Conservation (phyloP, 2,888 invertebrate genomes). For the Argyresthia goedartella region DNA sequence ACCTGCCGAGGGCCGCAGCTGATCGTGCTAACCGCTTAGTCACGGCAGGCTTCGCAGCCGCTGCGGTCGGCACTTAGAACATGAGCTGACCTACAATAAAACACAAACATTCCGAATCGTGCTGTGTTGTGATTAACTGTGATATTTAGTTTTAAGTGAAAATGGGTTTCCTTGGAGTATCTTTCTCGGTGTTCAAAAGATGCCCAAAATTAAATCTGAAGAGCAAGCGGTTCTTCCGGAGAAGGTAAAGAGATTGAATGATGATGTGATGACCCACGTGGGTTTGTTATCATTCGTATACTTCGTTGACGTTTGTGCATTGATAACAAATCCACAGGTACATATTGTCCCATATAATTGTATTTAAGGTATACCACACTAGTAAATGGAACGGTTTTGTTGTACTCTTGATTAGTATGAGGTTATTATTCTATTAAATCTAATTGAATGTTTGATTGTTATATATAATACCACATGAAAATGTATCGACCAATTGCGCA, state of each 20-base stretch:
- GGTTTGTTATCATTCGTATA: background rate
- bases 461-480: too few relatives aligned
- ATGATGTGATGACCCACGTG: background rate
- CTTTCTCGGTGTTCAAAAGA: slow-evolving; percentile 14
- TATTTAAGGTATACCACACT: too few relatives aligned
- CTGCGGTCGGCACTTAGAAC: slow-evolving; percentile 14
- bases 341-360: too few relatives aligned
- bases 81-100: background rate
- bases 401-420: too few relatives aligned
- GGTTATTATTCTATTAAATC: too few relatives aligned
- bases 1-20: slow-evolving; percentile 15
- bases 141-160: slow-evolving; percentile 8
- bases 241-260: slow-evolving; percentile 6
- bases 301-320: too few relatives aligned
- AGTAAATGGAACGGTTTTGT: too few relatives aligned
- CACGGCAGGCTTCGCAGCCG: slow-evolving; percentile 35
- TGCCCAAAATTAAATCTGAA: slow-evolving; percentile 11
- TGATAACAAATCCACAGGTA: background rate
- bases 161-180: slow-evolving; percentile 14
- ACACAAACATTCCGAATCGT: background rate
- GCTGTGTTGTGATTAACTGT: slow-evolving; percentile 13
- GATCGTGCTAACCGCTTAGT: slow-evolving; percentile 42
- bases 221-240: slow-evolving; percentile 7
- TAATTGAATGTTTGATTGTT: too few relatives aligned
- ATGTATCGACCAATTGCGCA: too few relatives aligned